phyloP scores from a whole-genome alignment of 2,797 vertebrate genomes.

The Microtus obscurus region DNA sequence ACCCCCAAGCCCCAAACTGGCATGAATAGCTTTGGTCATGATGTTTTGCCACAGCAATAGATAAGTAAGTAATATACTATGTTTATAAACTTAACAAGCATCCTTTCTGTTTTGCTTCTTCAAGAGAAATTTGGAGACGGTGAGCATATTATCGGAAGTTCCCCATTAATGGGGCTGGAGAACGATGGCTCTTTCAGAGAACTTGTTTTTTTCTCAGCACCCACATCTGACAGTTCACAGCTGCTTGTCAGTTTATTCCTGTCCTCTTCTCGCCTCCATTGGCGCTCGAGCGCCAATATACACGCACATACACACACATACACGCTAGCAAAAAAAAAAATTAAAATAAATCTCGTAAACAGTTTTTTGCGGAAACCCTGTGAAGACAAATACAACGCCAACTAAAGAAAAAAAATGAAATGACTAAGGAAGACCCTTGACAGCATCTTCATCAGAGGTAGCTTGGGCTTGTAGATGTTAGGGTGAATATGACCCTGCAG shows the following conservation, averaged over 20 bases:
- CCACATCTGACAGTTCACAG: not conserved
- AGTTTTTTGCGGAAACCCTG: conserved; percentile 27
- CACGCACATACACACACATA: not conserved
- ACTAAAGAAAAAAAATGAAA: conserved; percentile 36
- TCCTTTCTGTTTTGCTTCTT: conserved; percentile 44
- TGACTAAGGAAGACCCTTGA: not conserved
- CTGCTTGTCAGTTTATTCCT: not conserved
- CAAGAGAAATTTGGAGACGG: not conserved
- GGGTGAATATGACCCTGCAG: not conserved
- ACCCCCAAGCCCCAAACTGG: too few species aligned
- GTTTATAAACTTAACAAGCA: conserved; percentile 7
- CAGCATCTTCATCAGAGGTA: not conserved
- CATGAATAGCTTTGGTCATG: not conserved
- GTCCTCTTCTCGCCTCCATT: not conserved
- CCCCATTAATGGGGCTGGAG: not conserved
- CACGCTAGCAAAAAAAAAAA: not conserved
- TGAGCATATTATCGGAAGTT: not conserved
- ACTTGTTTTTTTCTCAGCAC: not conserved
- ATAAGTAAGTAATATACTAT: not conserved
- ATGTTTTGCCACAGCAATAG: not conserved
- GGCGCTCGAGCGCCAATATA: not conserved
- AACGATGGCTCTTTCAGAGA: not conserved
- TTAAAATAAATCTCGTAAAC: not conserved
- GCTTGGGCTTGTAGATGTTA: not conserved
- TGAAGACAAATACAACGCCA: conserved; percentile 27